Conservation (phyloP, 2,888 invertebrate genomes). For the Drosophila peninsularis region DNA sequence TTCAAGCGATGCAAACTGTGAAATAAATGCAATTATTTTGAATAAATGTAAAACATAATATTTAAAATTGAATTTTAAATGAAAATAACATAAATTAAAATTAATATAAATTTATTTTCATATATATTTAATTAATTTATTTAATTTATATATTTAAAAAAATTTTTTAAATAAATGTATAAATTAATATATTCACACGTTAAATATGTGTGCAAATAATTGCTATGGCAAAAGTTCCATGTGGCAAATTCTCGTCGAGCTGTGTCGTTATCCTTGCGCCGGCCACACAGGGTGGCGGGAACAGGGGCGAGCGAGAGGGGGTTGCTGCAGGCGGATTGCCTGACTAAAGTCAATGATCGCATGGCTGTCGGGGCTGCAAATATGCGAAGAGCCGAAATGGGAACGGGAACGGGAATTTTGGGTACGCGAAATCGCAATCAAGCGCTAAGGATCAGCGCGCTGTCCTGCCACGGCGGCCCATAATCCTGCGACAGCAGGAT, state of each 20-base stretch:
- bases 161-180: neutral
- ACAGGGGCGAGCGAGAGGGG: neutral
- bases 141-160: too few species aligned
- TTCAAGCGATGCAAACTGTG: neutral
- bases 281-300: neutral
- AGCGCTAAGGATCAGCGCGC: constrained; percentile 66
- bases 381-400: constrained; percentile 51
- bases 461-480: constrained; percentile 30
- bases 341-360: constrained; percentile 77
- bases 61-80: neutral
- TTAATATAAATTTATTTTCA: too few species aligned
- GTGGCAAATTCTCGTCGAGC: constrained; percentile 5
- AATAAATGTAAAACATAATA: neutral
- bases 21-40: neutral
- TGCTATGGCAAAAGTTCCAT: constrained; percentile 15
- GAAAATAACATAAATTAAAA: neutral
- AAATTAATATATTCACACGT: neutral
- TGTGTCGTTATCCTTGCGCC: constrained; percentile 18
- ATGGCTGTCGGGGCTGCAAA: constrained; percentile 60
- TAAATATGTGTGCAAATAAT: constrained; percentile 12
- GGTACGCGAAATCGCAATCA: constrained; percentile 71
- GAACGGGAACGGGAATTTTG: constrained; percentile 18
- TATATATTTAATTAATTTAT: too few species aligned
- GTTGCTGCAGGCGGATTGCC: constrained; percentile 45
- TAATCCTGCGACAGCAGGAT: constrained; percentile 74